phyloP scores from a whole-genome alignment of 2,888 invertebrate species.

The Perizoma affinitatum region DNA sequence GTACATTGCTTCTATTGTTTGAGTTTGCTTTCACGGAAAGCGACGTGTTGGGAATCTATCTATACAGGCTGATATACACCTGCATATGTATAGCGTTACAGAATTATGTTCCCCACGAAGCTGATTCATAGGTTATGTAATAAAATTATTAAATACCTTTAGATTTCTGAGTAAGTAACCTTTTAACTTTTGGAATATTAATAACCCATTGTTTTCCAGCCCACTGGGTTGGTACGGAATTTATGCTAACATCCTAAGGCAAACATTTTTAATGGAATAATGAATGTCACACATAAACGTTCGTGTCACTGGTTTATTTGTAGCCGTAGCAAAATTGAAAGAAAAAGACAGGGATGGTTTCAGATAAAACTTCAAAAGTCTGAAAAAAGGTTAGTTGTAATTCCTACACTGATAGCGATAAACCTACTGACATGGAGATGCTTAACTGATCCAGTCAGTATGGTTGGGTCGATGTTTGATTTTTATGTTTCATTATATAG shows the following conservation, averaged over 20 bases:
- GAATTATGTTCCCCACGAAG: neutral
- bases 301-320: too few relatives aligned
- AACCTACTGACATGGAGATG: too few relatives aligned
- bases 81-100: neutral
- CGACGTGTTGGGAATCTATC: conserved; percentile 19
- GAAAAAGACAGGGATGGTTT: too few relatives aligned
- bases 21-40: conserved; percentile 27
- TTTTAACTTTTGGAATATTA: conserved; percentile 38
- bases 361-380: too few relatives aligned
- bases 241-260: too few relatives aligned
- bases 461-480: neutral
- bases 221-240: neutral
- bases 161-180: conserved; percentile 26
- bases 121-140: conserved; percentile 15
- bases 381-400: too few relatives aligned
- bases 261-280: too few relatives aligned
- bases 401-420: too few relatives aligned
- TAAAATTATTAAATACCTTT: conserved; percentile 17
- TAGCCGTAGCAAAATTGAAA: too few relatives aligned
- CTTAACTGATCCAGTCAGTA: too few relatives aligned
- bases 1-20: conserved; percentile 29
- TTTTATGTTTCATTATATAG: neutral
- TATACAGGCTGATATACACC: neutral
- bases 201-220: conserved; percentile 34
- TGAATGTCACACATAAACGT: too few relatives aligned